A percentile compares a stretch with the other conserved stretches of the same genome.
These are phyloP conservation scores for Hydrolagus colliei DNA, from an alignment of 2,797 vertebrate genomes.

Conservation along the genomic window DNA sequence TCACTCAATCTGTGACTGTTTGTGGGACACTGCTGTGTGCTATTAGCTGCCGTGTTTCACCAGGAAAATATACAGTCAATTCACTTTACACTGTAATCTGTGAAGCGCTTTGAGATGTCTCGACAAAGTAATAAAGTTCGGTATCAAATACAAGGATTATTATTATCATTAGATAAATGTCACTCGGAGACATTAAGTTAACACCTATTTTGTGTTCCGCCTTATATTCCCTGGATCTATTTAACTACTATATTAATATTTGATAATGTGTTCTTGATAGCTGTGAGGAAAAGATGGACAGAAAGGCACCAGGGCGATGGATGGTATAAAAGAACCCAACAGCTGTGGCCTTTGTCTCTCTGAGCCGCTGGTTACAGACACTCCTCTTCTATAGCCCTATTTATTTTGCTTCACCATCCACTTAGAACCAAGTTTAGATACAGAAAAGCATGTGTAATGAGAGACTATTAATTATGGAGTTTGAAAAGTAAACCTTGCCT, in stretches of 20 bases:
- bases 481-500: too few species aligned
- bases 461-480: background rate
- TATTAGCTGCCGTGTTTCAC: too few species aligned
- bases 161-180: too few species aligned
- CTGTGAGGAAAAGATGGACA: background rate
- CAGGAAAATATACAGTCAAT: too few species aligned
- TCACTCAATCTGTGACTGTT: too few species aligned
- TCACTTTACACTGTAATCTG: too few species aligned
- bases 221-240: too few species aligned
- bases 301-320: background rate
- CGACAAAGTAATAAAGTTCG: too few species aligned
- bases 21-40: too few species aligned
- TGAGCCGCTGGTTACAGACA: background rate
- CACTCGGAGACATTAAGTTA: background rate
- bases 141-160: too few species aligned
- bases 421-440: background rate
- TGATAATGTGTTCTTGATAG: background rate
- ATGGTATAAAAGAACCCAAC: background rate
- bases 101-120: too few species aligned
- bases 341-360: background rate
- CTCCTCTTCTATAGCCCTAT: background rate
- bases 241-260: background rate
- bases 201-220: background rate
- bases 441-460: background rate
- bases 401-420: background rate